Conservation (phyloP, 2,888 invertebrate species). For the Megaustenia siamemsis region DNA sequence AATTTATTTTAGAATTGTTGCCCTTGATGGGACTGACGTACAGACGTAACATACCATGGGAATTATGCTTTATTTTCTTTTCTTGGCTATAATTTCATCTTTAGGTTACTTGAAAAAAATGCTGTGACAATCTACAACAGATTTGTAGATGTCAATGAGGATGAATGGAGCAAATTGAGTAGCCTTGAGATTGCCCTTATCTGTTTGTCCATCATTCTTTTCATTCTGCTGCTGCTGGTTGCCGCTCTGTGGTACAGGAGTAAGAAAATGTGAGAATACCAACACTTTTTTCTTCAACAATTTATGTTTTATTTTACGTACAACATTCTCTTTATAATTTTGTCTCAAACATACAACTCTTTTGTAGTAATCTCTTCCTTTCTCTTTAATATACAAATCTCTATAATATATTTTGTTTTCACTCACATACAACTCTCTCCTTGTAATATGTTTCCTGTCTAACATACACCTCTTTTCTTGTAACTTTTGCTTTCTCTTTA, state of each 20-base stretch:
- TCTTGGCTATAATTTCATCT: no score
- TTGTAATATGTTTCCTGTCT: no score
- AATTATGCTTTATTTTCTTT: no score
- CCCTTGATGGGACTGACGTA: no score
- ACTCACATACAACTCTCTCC: no score
- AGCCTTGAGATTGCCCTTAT: conserved; percentile 22
- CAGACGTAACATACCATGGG: no score
- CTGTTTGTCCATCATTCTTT: neutral
- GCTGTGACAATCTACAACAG: neutral
- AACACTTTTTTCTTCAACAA: neutral
- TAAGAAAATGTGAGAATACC: neutral
- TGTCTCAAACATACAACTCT: neutral
- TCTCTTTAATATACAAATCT: neutral
- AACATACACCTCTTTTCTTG: no score
- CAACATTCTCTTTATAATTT: neutral
- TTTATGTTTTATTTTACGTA: no score
- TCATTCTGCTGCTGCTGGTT: neutral
- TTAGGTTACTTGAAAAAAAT: neutral
- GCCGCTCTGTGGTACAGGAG: neutral
- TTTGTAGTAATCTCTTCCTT: neutral
- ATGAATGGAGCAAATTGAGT: neutral
- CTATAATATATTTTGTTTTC: no score
- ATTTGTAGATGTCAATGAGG: neutral
- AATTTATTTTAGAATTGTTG: no score
- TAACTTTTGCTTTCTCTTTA: no score